A percentile compares a stretch with the other conserved stretches of the same genome.
phyloP scores from a whole-genome alignment of 2,888 invertebrate genomes.

The Chalcis sispes region DNA sequence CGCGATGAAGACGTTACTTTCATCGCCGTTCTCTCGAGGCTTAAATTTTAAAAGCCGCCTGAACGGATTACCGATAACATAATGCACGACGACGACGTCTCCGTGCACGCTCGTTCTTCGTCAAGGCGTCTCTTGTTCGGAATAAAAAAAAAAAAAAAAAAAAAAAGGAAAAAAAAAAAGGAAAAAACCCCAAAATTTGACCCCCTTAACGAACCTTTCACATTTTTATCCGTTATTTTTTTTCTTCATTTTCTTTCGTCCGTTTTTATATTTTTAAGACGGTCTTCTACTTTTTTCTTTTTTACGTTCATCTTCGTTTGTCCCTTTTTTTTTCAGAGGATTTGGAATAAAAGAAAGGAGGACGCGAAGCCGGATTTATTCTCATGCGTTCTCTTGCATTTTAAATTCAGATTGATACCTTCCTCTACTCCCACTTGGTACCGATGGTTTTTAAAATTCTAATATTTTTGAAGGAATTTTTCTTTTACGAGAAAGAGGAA shows the following conservation, averaged over 20 bases:
- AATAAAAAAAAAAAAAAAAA: too few relatives aligned
- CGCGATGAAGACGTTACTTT: too few relatives aligned
- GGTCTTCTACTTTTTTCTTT: neutral
- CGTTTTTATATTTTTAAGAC: too few relatives aligned
- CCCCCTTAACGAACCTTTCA: constrained; percentile 49
- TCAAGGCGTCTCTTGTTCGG: constrained; percentile 40
- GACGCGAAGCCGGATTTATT: constrained; percentile 24
- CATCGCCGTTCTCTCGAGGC: too few relatives aligned
- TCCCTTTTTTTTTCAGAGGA: neutral
- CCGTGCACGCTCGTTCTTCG: constrained; percentile 30
- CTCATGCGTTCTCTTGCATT: constrained; percentile 7
- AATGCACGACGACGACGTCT: too few relatives aligned
- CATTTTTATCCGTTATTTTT: constrained; percentile 16
- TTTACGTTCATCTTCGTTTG: neutral
- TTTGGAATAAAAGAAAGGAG: neutral
- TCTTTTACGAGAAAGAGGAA: too few relatives aligned
- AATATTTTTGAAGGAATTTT: too few relatives aligned
- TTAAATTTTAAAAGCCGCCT: too few relatives aligned
- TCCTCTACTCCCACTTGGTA: neutral
- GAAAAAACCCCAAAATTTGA: constrained; percentile 40
- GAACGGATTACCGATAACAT: too few relatives aligned
- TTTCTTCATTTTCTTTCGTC: neutral
- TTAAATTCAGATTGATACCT: constrained; percentile 28
- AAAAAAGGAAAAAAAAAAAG: too few relatives aligned
- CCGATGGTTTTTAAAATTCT: neutral